phyloP scores from a whole-genome alignment of 2,797 vertebrate genomes.

The Etheostoma nigrum region DNA sequence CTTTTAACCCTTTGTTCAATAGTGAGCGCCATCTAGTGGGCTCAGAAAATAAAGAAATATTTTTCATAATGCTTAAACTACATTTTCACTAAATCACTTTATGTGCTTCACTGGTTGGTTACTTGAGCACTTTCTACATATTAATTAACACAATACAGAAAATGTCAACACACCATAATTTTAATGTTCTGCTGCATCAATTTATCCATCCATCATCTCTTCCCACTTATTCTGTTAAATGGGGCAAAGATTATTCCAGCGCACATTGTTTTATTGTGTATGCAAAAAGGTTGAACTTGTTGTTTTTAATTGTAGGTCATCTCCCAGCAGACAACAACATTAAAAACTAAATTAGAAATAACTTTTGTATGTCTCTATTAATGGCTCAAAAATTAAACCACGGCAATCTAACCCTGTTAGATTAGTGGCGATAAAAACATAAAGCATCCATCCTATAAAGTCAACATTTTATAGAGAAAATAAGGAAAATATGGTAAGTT shows the following conservation, averaged over 20 bases:
- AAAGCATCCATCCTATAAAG: constrained; percentile 27
- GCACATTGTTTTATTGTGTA: not conserved
- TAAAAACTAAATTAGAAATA: constrained; percentile 28
- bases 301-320: constrained; percentile 14
- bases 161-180: not conserved
- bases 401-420: not conserved
- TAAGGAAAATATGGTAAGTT: constrained; percentile 32
- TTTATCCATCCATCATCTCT: not conserved
- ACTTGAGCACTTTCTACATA: not conserved
- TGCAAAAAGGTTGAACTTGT: not conserved
- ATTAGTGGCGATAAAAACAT: constrained; percentile 12
- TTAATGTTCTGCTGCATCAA: constrained; percentile 5
- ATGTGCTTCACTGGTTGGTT: not conserved
- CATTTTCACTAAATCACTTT: no score
- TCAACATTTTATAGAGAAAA: constrained; percentile 28
- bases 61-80: no score
- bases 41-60: no score
- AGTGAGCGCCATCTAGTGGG: no score
- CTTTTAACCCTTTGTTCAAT: no score
- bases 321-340: not conserved
- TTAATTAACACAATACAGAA: not conserved
- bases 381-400: constrained; percentile 16
- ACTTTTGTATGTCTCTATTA: constrained; percentile 35
- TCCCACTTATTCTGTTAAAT: not conserved
- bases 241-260: not conserved